A percentile compares a stretch with the other conserved stretches of the same genome.
phyloP scores from a whole-genome alignment of 2,888 invertebrate species.

The Sinopyrophorus schimmeli region DNA sequence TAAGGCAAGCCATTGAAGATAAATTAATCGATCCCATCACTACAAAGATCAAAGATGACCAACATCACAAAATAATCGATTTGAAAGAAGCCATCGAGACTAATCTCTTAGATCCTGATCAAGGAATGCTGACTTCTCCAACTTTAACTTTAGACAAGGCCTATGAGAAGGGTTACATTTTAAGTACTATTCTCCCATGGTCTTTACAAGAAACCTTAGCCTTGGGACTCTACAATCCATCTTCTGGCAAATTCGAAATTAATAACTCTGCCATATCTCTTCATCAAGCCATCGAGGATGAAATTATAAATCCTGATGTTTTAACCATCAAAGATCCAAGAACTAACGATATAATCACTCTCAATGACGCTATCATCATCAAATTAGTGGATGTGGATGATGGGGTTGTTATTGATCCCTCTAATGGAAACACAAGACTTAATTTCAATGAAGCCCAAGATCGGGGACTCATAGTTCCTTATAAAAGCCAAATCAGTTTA shows the following conservation, averaged over 20 bases:
- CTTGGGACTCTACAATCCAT: conserved; percentile 76
- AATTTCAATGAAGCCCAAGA: conserved; percentile 83
- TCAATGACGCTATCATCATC: conserved; percentile 76
- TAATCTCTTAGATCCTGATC: conserved; percentile 70
- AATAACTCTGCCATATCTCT: conserved; percentile 71
- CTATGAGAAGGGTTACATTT: conserved; percentile 76
- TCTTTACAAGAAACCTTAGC: conserved; percentile 82
- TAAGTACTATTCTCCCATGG: conserved; percentile 79
- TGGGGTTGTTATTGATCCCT: conserved; percentile 79
- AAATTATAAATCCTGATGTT: conserved; percentile 76
- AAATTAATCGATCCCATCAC: conserved; percentile 73
- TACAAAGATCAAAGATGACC: conserved; percentile 74
- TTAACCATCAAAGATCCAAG: conserved; percentile 79
- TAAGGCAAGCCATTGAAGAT: conserved; percentile 73
- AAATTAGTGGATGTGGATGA: conserved; percentile 78
- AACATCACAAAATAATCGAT: conserved; percentile 66
- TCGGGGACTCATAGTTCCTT: conserved; percentile 78
- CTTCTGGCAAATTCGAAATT: conserved; percentile 71
- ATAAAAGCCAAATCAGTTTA: conserved; percentile 79
- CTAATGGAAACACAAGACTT: conserved; percentile 72
- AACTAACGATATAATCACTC: conserved; percentile 76
- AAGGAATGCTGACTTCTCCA: conserved; percentile 71
- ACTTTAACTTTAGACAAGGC: conserved; percentile 76
- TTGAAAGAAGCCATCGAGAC: conserved; percentile 71
- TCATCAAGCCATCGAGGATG: conserved; percentile 72